Evolutionary conservation across 2,888 invertebrate genomes (phyloP).

Genomic region (Harpalus rubripes): DNA sequence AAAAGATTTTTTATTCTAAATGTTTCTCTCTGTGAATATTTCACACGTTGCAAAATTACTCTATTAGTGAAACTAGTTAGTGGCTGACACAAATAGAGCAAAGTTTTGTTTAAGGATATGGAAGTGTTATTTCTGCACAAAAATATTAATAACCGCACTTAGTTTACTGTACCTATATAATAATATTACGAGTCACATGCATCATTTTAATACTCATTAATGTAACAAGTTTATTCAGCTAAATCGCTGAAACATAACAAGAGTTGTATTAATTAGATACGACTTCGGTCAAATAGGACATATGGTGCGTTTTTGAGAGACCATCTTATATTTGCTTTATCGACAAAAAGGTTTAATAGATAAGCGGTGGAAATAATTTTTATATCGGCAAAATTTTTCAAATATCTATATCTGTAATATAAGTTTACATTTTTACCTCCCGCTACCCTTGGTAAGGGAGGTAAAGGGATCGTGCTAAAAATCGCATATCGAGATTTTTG

Average conservation of each 20-base stretch:
- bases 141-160: background rate
- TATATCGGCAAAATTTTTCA: no score
- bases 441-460: no score
- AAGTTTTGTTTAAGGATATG: background rate
- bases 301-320: no score
- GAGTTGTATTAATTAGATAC: no score
- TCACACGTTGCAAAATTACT: background rate
- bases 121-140: background rate
- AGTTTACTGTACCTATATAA: background rate
- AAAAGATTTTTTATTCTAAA: slow-evolving; percentile 24
- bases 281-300: no score
- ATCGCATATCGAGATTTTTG: no score
- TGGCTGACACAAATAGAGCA: background rate
- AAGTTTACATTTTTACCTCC: no score
- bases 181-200: background rate
- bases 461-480: no score
- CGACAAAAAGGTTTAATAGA: no score
- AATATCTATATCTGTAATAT: no score
- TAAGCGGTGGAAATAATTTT: no score
- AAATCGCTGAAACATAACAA: background rate
- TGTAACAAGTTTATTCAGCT: background rate
- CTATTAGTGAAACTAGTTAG: background rate
- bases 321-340: no score
- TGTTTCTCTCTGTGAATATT: slow-evolving; percentile 7
- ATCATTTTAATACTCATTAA: background rate